These are phyloP conservation scores for Myotis planiceps DNA, from an alignment of 2,797 vertebrate species.

Conservation along the genomic window DNA sequence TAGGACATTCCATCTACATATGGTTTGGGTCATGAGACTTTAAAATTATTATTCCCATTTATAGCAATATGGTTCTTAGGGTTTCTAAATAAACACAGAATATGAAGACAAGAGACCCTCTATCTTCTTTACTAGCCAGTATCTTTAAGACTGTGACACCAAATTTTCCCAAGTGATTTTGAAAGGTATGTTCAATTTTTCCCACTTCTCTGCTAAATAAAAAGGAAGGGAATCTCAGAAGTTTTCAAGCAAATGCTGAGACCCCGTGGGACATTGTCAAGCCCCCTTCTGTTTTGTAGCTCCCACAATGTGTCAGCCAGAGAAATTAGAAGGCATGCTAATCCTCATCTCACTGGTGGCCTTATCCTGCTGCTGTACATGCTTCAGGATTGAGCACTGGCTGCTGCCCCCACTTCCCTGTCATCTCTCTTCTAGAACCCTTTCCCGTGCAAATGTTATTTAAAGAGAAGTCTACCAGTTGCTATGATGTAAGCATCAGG, in stretches of 20 bases:
- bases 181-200: not conserved
- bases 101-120: not conserved
- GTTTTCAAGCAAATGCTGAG: not conserved
- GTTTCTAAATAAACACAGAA: not conserved
- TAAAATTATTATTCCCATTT: not conserved
- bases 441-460: not conserved
- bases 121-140: not conserved
- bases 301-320: not conserved
- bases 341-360: not conserved
- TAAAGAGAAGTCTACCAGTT: not conserved
- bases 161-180: conserved; percentile 11
- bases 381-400: not conserved
- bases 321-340: not conserved
- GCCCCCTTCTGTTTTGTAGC: not conserved
- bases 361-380: not conserved
- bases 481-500: not conserved
- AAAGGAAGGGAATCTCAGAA: not conserved
- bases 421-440: not conserved
- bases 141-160: not conserved
- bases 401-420: not conserved
- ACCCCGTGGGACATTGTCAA: not conserved
- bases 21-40: not conserved
- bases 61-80: not conserved
- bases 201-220: not conserved
- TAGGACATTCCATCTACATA: not conserved